Evolutionary conservation across 2,797 vertebrate species (phyloP).

Genomic region (Halcyon badia): DNA sequence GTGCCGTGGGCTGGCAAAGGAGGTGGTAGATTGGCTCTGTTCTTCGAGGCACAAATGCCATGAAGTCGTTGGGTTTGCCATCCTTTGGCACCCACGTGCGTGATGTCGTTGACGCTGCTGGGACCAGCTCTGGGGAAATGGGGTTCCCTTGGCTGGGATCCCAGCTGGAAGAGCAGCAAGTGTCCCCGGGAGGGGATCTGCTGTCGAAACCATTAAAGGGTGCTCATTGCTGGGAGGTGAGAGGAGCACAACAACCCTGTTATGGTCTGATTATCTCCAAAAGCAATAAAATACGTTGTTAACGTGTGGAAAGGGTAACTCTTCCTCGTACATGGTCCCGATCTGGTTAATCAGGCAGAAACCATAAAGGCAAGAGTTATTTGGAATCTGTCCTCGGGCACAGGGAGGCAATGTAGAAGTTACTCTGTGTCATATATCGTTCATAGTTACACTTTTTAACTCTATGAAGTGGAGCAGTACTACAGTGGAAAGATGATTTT

Average conservation of each 20-base stretch:
- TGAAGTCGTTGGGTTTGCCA: neutral
- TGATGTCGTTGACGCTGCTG: accelerated
- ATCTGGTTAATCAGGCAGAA: neutral
- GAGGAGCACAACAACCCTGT: neutral
- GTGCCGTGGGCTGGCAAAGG: accelerated
- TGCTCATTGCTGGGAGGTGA: neutral
- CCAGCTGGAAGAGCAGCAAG: neutral
- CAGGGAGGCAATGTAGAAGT: accelerated
- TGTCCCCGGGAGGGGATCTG: neutral
- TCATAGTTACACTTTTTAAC: neutral
- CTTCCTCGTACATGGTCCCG: accelerated
- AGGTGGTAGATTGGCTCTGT: accelerated
- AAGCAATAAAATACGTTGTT: neutral
- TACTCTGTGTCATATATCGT: accelerated
- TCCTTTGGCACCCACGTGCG: accelerated
- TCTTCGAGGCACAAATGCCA: accelerated
- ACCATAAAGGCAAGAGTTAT: neutral
- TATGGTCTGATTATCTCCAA: neutral
- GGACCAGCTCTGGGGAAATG: accelerated
- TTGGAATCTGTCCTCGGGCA: accelerated
- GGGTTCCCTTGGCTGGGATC: accelerated
- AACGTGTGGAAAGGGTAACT: accelerated
- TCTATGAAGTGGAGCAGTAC: neutral
- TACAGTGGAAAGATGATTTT: too few species aligned
- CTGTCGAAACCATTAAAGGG: accelerated